These are phyloP conservation scores for Entomyzon cyanotis DNA, from an alignment of 2,113 vertebrate species.

Conservation along the genomic window DNA sequence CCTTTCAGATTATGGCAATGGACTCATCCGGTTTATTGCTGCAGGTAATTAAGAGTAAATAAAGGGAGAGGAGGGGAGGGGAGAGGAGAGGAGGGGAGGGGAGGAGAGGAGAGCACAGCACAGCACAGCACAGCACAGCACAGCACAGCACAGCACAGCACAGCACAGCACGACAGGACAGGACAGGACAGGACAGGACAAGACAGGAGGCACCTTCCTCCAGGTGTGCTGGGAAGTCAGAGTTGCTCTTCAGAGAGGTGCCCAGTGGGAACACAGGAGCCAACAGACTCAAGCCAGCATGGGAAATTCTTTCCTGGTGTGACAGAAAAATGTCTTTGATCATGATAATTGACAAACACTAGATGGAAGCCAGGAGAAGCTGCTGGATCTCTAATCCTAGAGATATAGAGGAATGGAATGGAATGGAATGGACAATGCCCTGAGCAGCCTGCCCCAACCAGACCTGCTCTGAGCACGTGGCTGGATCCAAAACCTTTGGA, in stretches of 20 bases:
- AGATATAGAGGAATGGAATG: not conserved
- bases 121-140: no score
- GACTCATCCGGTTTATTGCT: not conserved
- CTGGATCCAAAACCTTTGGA: not conserved
- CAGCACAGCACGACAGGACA: no score
- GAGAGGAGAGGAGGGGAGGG: no score
- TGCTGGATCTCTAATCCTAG: not conserved
- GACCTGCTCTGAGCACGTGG: not conserved
- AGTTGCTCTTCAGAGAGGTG: not conserved
- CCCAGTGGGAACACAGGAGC: not conserved
- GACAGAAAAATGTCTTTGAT: not conserved
- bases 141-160: no score
- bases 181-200: no score
- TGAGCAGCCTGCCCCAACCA: not conserved
- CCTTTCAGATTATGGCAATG: not conserved
- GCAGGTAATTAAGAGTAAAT: not conserved
- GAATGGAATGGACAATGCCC: not conserved
- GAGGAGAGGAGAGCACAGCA: no score
- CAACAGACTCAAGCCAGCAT: not conserved
- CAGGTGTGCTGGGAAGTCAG: not conserved
- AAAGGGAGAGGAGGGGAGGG: not conserved
- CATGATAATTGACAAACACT: not conserved
- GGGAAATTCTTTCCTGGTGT: not conserved
- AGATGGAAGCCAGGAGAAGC: not conserved
- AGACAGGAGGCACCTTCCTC: not conserved